phyloP scores from a whole-genome alignment of 2,113 vertebrate genomes.

The Lepus europaeus region DNA sequence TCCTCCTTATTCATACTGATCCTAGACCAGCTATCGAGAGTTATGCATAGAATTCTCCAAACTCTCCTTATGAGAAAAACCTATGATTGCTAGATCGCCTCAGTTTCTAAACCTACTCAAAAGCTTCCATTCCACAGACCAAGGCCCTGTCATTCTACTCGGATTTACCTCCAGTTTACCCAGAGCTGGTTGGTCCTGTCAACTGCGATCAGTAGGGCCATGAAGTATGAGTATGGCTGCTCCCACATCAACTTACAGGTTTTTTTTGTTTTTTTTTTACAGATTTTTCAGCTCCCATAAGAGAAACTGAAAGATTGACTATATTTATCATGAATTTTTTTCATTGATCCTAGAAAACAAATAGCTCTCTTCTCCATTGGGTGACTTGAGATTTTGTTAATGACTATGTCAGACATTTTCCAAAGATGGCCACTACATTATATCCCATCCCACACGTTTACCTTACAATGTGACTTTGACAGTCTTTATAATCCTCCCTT shows the following conservation, averaged over 20 bases:
- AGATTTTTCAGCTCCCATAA: constrained; percentile 1
- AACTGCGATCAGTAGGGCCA: neutral
- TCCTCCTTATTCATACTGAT: neutral
- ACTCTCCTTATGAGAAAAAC: neutral
- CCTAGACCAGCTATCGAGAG: neutral
- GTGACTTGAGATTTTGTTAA: neutral
- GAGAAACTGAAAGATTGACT: neutral
- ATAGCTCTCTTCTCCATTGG: neutral
- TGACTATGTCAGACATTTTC: neutral
- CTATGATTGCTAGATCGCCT: neutral
- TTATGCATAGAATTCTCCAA: constrained; percentile 9
- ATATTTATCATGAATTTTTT: constrained; percentile 26
- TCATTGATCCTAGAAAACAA: neutral
- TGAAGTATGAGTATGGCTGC: neutral
- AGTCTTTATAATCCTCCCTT: neutral
- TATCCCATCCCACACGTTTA: neutral
- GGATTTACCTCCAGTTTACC: neutral
- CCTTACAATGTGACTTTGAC: neutral
- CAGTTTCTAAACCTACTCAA: neutral
- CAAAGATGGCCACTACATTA: neutral
- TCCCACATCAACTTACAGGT: neutral
- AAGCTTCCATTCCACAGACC: neutral
- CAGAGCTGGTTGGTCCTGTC: neutral
- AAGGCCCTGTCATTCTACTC: neutral
- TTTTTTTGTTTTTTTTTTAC: neutral